Evolutionary conservation across 1,140 invertebrate genomes (phyloP), one percentile per base, ranked within the genome.

Genomic region (Globodera rostochiensis): DNA sequence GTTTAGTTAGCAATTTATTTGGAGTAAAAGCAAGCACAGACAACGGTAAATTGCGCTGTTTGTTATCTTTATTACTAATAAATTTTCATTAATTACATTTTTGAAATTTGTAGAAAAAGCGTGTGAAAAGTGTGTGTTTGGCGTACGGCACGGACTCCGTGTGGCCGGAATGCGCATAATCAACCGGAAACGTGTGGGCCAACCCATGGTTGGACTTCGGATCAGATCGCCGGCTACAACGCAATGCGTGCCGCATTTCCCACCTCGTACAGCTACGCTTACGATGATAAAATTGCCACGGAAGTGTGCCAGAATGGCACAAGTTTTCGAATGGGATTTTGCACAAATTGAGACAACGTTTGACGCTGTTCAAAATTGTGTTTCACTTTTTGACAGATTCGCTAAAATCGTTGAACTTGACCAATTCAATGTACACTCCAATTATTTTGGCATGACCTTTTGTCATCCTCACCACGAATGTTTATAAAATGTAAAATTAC

Each of bases 231-330:
- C n/a, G 66, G 57, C 45, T 76, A 76, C 66, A 57, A 57, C 50
- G 74, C 57, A 19, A 57, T 76, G 57, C 19, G 45, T 45, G 46
- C 47, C 46, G 49, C 66, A 8, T 57, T 57, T 25, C 74, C 49
- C 57, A 76, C 6, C 7, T 53, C 74, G 25, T 76, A 76, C 66
- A 36, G 45, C 36, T 76, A 76, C 66, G 74, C 74, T 19, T 76
- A 76, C 46, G 74, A 76, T 76, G 74, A 76, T 60, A 46, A 76
- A 13, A 60, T 66, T 76, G 57, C 74, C 13, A 64, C 57, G 57
- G 57, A 64, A 64, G 57, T 64, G 57, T 64, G 57, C 57, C 11
- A 19, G 5, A 64, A 64, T 13, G 57, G 2, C 1, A 64, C 11
- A 13, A 5, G 19, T 19, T 64, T 64, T 6, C 11, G 3, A 19